These are phyloP conservation scores for Eudemis profundana DNA, from an alignment of 2,888 invertebrate species.

Conservation along the genomic window DNA sequence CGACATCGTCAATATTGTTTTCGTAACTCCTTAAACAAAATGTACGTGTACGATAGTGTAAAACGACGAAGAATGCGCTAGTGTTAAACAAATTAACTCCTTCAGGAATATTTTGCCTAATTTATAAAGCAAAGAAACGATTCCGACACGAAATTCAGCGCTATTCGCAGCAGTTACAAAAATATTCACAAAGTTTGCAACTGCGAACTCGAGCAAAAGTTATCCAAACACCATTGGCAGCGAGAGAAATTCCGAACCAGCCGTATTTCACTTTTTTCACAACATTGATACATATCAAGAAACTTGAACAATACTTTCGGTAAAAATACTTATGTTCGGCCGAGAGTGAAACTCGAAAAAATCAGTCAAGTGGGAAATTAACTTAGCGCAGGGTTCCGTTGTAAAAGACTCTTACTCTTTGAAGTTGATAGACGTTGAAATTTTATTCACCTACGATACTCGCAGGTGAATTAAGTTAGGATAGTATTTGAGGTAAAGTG, in stretches of 20 bases:
- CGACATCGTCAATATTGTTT: background rate
- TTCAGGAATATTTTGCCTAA: background rate
- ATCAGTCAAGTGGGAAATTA: slow-evolving; percentile 34
- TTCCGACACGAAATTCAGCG: slow-evolving; percentile 23
- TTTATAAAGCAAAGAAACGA: slow-evolving; percentile 13
- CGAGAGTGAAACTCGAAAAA: slow-evolving; percentile 40
- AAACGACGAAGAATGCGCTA: background rate
- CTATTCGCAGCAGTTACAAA: slow-evolving; percentile 30
- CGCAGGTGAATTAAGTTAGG: slow-evolving; percentile 17
- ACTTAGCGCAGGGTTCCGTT: slow-evolving; percentile 33
- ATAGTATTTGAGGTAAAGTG: slow-evolving; percentile 13
- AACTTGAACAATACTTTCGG: slow-evolving; percentile 42
- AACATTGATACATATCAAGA: slow-evolving; percentile 43
- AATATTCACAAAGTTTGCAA: slow-evolving; percentile 42
- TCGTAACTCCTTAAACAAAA: background rate
- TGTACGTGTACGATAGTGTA: background rate
- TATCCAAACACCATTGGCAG: slow-evolving; percentile 39
- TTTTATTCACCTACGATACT: slow-evolving; percentile 25
- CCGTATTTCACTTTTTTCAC: slow-evolving; percentile 43
- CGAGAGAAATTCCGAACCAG: slow-evolving; percentile 16
- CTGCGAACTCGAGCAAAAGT: slow-evolving; percentile 38
- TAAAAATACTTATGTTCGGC: slow-evolving; percentile 36
- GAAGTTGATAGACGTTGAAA: slow-evolving; percentile 38
- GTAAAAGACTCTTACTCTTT: slow-evolving; percentile 32
- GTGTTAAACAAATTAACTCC: background rate